Evolutionary conservation across 2,888 invertebrate genomes (phyloP), one percentile per base, ranked within the genome.

Genomic region (Callinectes sapidus): DNA sequence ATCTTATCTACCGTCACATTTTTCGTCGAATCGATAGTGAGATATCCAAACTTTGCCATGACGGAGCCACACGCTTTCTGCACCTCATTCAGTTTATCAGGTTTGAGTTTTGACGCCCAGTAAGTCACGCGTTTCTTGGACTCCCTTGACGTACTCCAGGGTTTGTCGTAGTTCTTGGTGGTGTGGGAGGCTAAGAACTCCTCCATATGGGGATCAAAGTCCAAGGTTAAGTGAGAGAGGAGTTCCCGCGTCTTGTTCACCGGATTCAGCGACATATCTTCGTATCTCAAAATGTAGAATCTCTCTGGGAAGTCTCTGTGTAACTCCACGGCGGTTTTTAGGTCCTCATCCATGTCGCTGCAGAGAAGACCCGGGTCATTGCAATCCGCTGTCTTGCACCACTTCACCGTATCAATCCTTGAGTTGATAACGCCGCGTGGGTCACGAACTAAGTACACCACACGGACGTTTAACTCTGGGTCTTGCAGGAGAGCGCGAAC

Each of bases 361-460:
- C 95, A 95, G 32, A 95, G 94, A 23, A 90, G 89, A 18, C 89
- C n/a, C 23, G 95, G 94, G 23, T 95, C 94, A 61, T 94, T 94
- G 86, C 95, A 95, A 42, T 95, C 95, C 28, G 91, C 87, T 42
- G 94, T 92, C 55, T 92, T 92, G 90, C 95, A 95, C 95, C 95
- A 95, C 16, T 94, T 94, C 23, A 95, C 95, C 28, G 95, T 95
- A 16, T 93, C 94, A 6, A 89, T 93, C 6, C 95, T 95, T 28
- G 95, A 95, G 91, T 95, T 95, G 93, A 95, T 95, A 6, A 95
- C 95, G 48, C 95, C 95, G n/a, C 95, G 92, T 2, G 95, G 95
- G 92, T 95, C 95, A 39, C 95, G 91, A 77, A 95, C 95, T 91
- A 95, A 92, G 93, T 95, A 95, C n/a, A 94, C 86, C 2, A 94